Percentiles rank a stretch among this genome's conserved stretches.
These are phyloP conservation scores for Eospalax fontanierii DNA, from an alignment of 2,797 vertebrate genomes.

Conservation along the genomic window DNA sequence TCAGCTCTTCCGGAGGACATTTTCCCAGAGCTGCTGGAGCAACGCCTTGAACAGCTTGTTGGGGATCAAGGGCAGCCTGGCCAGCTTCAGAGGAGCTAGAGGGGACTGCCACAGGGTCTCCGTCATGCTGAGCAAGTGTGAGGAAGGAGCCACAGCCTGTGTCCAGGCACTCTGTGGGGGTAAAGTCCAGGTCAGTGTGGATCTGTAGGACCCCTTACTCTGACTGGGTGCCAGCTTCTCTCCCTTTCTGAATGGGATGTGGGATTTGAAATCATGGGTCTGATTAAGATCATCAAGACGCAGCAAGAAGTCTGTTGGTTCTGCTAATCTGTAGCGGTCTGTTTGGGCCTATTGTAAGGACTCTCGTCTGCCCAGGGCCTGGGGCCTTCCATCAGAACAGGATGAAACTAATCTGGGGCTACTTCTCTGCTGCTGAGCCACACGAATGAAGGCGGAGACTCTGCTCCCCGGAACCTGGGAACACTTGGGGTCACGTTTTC, in stretches of 20 bases:
- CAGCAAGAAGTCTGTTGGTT: neutral
- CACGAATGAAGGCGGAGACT: neutral
- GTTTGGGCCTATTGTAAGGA: constrained; percentile 75
- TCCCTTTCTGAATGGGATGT: accelerated
- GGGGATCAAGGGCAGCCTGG: neutral
- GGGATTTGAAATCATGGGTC: neutral
- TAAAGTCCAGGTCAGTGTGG: neutral
- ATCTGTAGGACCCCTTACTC: neutral
- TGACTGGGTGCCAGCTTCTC: no score
- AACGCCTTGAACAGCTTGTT: neutral
- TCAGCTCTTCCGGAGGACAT: neutral
- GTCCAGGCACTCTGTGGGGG: no score
- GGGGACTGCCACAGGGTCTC: neutral
- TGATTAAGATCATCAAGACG: neutral
- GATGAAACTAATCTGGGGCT: constrained; percentile 55
- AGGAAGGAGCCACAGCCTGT: neutral
- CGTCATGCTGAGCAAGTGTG: neutral
- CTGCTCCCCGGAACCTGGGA: neutral
- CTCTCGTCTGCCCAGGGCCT: constrained; percentile 71
- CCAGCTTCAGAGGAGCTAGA: neutral
- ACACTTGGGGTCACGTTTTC: no score
- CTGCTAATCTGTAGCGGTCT: constrained; percentile 70
- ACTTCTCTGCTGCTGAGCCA: constrained; percentile 40
- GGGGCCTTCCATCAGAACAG: constrained; percentile 75
- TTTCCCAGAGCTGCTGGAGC: neutral